phyloP scores from a whole-genome alignment of 2,797 vertebrate species.

The Ibycter americanus region DNA sequence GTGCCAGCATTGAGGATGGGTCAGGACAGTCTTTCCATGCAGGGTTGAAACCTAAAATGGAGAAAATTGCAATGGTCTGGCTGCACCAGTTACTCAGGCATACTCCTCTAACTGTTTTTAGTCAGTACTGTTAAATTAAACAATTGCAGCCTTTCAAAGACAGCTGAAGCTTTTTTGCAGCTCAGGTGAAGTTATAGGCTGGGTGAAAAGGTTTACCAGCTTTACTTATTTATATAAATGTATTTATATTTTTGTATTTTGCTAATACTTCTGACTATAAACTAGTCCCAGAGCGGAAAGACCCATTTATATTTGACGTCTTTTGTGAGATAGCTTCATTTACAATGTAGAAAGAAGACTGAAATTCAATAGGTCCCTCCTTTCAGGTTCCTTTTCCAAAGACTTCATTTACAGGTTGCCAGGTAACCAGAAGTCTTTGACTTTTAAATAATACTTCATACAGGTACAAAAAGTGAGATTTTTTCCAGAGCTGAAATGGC shows the following conservation, averaged over 20 bases:
- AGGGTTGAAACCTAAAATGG: background rate
- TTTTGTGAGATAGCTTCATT: slow-evolving; percentile 30
- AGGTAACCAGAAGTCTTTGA: slow-evolving; percentile 64
- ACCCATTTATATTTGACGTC: slow-evolving; percentile 22
- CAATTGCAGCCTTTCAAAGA: background rate
- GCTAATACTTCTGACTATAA: background rate
- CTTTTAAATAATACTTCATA: slow-evolving; percentile 57
- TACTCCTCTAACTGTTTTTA: background rate
- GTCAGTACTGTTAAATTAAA: background rate
- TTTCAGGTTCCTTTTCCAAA: slow-evolving; percentile 46
- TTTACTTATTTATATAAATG: slow-evolving; percentile 35
- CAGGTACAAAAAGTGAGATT: slow-evolving; percentile 20
- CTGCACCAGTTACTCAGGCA: background rate
- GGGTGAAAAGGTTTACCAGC: background rate
- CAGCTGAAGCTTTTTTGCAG: background rate
- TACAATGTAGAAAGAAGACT: slow-evolving; percentile 1
- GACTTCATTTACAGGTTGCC: slow-evolving; percentile 70
- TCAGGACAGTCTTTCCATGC: background rate
- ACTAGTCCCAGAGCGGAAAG: background rate
- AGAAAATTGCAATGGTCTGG: background rate
- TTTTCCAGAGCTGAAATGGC: slow-evolving; percentile 29
- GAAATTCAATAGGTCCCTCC: background rate
- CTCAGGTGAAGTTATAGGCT: background rate
- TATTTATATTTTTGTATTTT: slow-evolving; percentile 21
- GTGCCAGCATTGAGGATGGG: background rate